Base-by-base conservation (phyloP, 2,797 vertebrate species). In the Emys orbicularis region DNA sequence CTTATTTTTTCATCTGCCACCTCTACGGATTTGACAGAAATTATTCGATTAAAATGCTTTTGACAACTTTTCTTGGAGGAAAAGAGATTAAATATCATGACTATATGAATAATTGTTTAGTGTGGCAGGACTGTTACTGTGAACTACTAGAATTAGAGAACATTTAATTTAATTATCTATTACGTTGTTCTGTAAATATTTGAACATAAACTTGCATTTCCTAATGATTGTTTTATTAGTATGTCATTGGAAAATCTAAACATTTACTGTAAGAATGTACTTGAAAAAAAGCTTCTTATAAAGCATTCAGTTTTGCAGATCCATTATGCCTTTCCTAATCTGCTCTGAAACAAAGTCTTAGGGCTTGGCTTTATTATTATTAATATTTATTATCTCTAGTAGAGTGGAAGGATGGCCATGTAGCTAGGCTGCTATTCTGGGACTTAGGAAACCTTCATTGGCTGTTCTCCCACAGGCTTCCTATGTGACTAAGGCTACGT, bases 211-310 rank as follows among this genome's bases (percentile, higher is more conserved):
- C 59, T 65, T 93, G 61, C 80, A 84, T 94, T 94, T 52, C 85
- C 93, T 88, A 96, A 96, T 81, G 47, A 86, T 79, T 92, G 31
- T 81, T 96, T 96, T 90, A 94, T 74, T 95, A 88, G 87, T 83
- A 95, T 94, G 90, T 90, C 80, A 85, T 92, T 87, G 89, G 90
- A 92, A 96, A 96, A 94, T 79, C 72, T 83, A 93, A 96, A 92
- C 86, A 57, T 95, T 93, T 93, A 85, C 88, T 85, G 72, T 88
- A 95, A 88, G 68, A 94, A 83, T 84, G 52, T 50, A 50, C 79
- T 92, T 81, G 94, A 96, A 96, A 95, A 96, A 86, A 93, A 54
- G 50, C 90, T 95, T 91, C 93, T 90, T 85, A 77, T 92, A 81
- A 96, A 93, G 84, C 88, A 85, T 89, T 87, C 95, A 89, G 83